Evolutionary conservation across 2,888 invertebrate genomes (phyloP), one percentile per base, ranked within the genome.

Genomic region (Mantis religiosa): DNA sequence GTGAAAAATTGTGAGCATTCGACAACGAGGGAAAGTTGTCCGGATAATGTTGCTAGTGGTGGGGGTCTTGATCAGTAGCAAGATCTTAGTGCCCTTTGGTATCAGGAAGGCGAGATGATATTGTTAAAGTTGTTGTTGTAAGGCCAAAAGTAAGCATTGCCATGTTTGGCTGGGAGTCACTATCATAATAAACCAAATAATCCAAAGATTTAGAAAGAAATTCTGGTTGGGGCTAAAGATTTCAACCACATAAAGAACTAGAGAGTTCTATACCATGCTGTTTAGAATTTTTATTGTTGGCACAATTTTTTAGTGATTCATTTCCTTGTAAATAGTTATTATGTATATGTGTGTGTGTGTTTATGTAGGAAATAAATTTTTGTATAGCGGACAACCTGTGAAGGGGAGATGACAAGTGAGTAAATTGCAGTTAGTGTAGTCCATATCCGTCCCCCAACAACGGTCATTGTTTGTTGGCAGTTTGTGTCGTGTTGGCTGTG

Each of bases 51-150:
- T 41, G 85, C 34, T 27, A 86, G 81, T 86, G 86, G 81, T 71
- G 54, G 54, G 54, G 54, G 54, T 71, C 54, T 20, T 15, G 54
- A 71, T 15, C 89, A 85, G 87, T 88, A 81, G 81, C 87, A 54
- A 83, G 83, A 87, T 27, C 87, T 28, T 71, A 71, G 54, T 71
- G 54, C 54, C 54, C 54, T 71, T 71, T 71, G 54, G 54, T 71
- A 25, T 71, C 54, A 71, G 54, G 25, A 28, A 86, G 81, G 81
- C 30, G 82, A 82, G 20, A 71, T 25, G 54, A 27, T 87, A 84
- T 89, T 89, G 89, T 89, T 89, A 89, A 89, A 89, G 89, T 89
- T 89, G 87, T 87, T 88, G 84, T 86, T 88, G 88, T 88, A 82
- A 88, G 86, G 88, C 82, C 84, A 89, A 82, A 82, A 89, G 89